Evolutionary conservation across 2,888 invertebrate species (phyloP).

Genomic region (Adelognathus sp.): DNA sequence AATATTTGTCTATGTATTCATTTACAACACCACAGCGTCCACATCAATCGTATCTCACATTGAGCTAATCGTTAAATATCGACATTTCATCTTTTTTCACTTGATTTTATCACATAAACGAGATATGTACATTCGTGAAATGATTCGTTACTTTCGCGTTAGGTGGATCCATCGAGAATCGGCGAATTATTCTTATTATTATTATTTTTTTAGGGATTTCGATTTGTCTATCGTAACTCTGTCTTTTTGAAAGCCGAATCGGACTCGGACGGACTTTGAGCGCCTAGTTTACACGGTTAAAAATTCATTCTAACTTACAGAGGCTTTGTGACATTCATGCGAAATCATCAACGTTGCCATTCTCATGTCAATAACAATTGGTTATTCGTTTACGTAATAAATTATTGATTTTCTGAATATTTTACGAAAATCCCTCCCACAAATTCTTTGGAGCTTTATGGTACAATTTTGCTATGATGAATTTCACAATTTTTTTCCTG

Average conservation of each 20-base stretch:
- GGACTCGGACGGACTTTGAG: constrained; percentile 24
- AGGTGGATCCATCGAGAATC: constrained; percentile 26
- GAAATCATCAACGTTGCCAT: not conserved
- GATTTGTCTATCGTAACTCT: constrained; percentile 15
- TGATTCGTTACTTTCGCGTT: constrained; percentile 58
- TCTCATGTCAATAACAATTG: too few species aligned
- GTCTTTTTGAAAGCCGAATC: not conserved
- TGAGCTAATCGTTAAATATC: not conserved
- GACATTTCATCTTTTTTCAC: constrained; percentile 14
- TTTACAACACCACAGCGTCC: constrained; percentile 19
- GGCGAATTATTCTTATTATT: not conserved
- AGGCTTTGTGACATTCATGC: not conserved
- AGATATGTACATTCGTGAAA: constrained; percentile 61
- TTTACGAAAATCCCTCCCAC: too few species aligned
- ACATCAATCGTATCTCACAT: not conserved
- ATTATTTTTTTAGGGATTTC: not conserved
- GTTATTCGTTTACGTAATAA: too few species aligned
- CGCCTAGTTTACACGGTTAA: not conserved
- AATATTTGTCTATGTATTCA: constrained; percentile 45
- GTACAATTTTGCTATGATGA: not conserved
- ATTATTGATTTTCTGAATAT: too few species aligned
- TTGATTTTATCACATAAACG: constrained; percentile 58
- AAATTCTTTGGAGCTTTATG: not conserved
- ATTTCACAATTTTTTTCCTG: too few species aligned
- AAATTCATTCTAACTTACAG: not conserved